Evolutionary conservation across 2,113 vertebrate genomes (phyloP), one percentile per base, ranked within the genome.

Genomic region (Okapia johnstoni): DNA sequence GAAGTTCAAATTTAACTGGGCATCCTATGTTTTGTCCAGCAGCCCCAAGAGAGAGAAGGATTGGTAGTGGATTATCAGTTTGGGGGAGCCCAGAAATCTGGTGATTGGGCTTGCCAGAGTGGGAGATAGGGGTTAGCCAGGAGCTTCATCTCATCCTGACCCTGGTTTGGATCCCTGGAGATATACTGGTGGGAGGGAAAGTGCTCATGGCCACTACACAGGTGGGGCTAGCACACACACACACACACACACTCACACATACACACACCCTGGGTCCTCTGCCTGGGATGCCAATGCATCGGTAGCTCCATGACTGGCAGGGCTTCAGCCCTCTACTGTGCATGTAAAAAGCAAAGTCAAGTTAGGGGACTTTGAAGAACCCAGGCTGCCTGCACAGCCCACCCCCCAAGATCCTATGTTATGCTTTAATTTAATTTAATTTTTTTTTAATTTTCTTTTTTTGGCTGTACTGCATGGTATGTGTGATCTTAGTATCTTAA

Each of bases 221-320:
- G 3, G 3, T 25, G 60, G 60, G 40, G 63, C 8, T 23, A 9
- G 33, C 23, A 7, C 21, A 8, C 21, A 7, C 12, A 1, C n/a
- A 7, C 23, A 17, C 15, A 6, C 15, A 4, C 48, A 52, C 33
- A 12, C 21, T 36, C 26, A 11, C 55, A n/a, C 5, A 40, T 11
- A 13, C 8, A 48, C 33, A 54, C 0, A n/a, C 2, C 4, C 50
- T 50, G 16, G 17, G 33, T 33, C 7, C 11, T 50, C 52, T 60
- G 28, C 54, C 52, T 43, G 60, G n/a, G 7, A 60, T 28, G 70
- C 54, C 55, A 5, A 3, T 7, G 16, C 14, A 9, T n/a, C 21
- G 14, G 60, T 8, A 26, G 50, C 10, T 16, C 12, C 43, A 28
- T 0, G 21, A 11, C 13, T 25, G 9, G 52, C n/a, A n/a, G 13